A percentile compares a stretch with the other conserved stretches of the same genome.
These are phyloP conservation scores for Mongoloraphidia duomilia DNA, from an alignment of 2,888 invertebrate genomes.

Conservation along the genomic window DNA sequence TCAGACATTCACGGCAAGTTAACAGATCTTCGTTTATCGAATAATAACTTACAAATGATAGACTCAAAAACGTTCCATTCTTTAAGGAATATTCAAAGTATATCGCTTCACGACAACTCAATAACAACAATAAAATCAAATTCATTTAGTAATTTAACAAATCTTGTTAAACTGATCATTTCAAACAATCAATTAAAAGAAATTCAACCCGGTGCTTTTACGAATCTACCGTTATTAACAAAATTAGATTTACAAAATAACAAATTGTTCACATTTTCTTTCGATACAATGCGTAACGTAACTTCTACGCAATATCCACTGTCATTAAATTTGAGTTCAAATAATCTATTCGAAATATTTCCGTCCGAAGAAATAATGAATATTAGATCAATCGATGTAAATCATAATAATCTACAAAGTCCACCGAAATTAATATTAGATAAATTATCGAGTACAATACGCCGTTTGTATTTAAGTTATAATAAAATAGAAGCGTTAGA, in stretches of 20 bases:
- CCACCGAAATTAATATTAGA: conserved; percentile 5
- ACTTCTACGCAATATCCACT: conserved; percentile 42
- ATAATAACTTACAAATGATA: conserved; percentile 60
- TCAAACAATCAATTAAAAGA: conserved; percentile 65
- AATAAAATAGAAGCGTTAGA: conserved; percentile 58
- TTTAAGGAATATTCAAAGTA: conserved; percentile 56
- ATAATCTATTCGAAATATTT: conserved; percentile 37
- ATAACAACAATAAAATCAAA: conserved; percentile 53
- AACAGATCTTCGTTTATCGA: conserved; percentile 65
- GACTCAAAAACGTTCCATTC: conserved; percentile 55
- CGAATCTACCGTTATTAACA: conserved; percentile 58
- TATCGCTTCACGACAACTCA: conserved; percentile 67
- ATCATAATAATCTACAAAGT: conserved; percentile 44
- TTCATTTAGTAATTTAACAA: conserved; percentile 63
- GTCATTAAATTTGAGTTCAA: conserved; percentile 62
- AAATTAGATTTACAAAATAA: conserved; percentile 72
- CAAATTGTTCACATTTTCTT: conserved; percentile 50
- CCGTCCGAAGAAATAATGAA: conserved; percentile 37
- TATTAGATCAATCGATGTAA: conserved; percentile 55
- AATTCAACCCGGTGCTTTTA: conserved; percentile 59
- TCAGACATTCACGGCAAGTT: conserved; percentile 55
- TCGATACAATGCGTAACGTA: conserved; percentile 53
- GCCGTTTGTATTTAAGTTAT: conserved; percentile 55
- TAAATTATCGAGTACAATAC: conserved; percentile 12
- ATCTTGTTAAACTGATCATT: conserved; percentile 67